Evolutionary conservation across 2,888 invertebrate species (phyloP), one percentile per base, ranked within the genome.

Genomic region (Phragmatobia fuliginosa): DNA sequence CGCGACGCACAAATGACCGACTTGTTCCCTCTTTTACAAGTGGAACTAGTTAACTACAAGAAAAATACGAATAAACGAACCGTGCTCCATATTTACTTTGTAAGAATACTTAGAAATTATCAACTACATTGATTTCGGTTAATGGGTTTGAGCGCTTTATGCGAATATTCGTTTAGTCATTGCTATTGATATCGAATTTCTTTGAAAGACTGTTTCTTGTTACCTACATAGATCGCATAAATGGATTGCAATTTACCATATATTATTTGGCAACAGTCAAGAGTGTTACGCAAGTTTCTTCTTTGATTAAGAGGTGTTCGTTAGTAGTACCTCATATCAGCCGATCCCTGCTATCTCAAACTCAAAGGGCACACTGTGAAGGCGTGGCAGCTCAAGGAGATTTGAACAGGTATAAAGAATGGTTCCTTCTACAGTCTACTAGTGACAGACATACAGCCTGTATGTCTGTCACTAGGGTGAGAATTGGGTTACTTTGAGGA

Each of bases 1-100:
- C 31, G 70, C 41, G 70, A 59, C 67, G 36, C 59, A 67, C 71
- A 60, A 71, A 67, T 67, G 67, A 67, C 31, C 63, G 33, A 52
- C 45, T 67, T 49, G 63, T 60, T 38, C 59, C 21, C n/a, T 38
- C 31, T 56, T 52, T 25, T 18, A 33, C 71, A 59, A 67, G 38
- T 63, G 25, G 49, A 32, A 41, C 61, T 41, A 67, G 52, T 64
- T 36, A 60, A 71, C 25, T 61, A 58, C 62, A 56, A 60, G 56
- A 62, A 62, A 56, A 62, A 66, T 36, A 38, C 11, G 52, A 38
- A 28, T 56, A 56, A 65, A 65, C 65, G 36, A 65, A 14, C 56
- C 28, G 33, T 28, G 25, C 36, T 33, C 25, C 36, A 36, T 52
- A 33, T 25, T 33, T 25, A 52, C 33, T 16, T 36, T 52, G 25